Evolutionary conservation across 1,140 invertebrate species (phyloP), one percentile per base, ranked within the genome.

Genomic region (Drosophila orosa): DNA sequence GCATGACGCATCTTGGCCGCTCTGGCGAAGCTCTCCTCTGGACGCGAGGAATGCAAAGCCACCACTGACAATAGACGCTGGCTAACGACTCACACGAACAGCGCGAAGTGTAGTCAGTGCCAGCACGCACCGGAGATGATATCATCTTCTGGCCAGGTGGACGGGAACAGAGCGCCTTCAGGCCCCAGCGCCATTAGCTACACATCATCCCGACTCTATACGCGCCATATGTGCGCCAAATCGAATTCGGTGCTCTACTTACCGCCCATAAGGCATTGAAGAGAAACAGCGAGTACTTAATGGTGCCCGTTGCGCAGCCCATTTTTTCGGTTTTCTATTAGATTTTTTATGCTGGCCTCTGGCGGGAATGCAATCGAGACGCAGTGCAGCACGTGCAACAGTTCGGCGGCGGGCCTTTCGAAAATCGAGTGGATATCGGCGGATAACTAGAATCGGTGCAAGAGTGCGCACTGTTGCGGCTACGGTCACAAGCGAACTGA

Each of bases 231-330:
- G 66, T 72, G 50, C 29, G 29, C 54, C 15, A 33, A 44, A 61
- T 57, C 24, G 5, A 63, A 72, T 78, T 72, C 3, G 8, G 42
- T 44, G 40, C 39, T 62, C 65, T 58, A 95, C 95, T 96, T 92
- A 97, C 96, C 92, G 96, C 96, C 92, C 97, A 97, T 72, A 97
- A 91, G 79, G 96, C 93, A 92, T 97, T 97, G 93, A 97, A 96
- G 75, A 96, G 93, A 91, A 96, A 96, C 47, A 97, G 93, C 73
- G 96, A 92, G 92, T 96, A 96, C 93, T 97, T 97, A 71, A 97
- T 94, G 92, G 95, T 95, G 91, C 94, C 93, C 93, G 95, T 95
- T 91, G 95, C 95, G 86, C 95, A 95, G 86, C 95, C 95, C 93
- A 93, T 93, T 81, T 42, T 35, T 22, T 48, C 9, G 19, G 39